phyloP scores from a whole-genome alignment of 2,113 vertebrate species.

The Meles meles region DNA sequence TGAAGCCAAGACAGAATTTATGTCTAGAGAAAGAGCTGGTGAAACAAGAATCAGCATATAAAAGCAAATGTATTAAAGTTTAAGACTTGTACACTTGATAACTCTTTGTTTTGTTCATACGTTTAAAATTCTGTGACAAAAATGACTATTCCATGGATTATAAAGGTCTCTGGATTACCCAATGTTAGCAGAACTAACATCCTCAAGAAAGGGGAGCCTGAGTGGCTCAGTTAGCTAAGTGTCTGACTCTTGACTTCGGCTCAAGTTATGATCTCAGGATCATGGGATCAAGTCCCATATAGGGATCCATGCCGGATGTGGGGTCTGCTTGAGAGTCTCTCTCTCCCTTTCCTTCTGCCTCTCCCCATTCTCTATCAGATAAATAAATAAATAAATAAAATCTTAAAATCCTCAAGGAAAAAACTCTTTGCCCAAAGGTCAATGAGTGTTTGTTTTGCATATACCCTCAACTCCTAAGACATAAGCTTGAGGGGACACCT shows the following conservation, averaged over 20 bases:
- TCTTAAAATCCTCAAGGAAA: neutral
- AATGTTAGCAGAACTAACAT: neutral
- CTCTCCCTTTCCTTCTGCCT: neutral
- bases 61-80: neutral
- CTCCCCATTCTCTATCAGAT: neutral
- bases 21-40: neutral
- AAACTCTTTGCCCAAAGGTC: neutral
- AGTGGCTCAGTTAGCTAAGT: neutral
- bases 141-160: neutral
- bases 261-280: neutral
- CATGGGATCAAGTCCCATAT: neutral
- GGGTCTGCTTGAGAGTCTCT: neutral
- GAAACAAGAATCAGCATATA: neutral
- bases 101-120: neutral
- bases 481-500: neutral
- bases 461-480: neutral
- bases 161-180: neutral
- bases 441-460: neutral
- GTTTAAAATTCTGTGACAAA: constrained; percentile 4
- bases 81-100: neutral
- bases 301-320: neutral
- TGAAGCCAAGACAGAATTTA: neutral
- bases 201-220: neutral
- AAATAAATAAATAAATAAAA: neutral
- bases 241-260: neutral